Evolutionary conservation across 1,140 invertebrate genomes (phyloP).

Genomic region (Anastatus disparis): DNA sequence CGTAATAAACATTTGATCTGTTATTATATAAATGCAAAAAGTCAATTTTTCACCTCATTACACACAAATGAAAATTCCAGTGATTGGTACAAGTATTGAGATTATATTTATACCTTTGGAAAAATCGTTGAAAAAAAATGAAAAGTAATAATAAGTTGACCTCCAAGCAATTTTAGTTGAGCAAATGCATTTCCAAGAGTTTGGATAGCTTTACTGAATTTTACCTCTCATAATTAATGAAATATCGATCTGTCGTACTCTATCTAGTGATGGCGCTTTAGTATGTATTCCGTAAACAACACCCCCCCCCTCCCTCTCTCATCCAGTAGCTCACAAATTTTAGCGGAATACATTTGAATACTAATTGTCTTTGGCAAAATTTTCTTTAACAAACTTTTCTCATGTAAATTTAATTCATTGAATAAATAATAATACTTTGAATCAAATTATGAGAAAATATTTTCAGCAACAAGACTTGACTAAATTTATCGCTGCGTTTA

Average conservation of each 20-base stretch:
- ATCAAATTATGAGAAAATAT: neutral
- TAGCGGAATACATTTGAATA: slow-evolving; percentile 1
- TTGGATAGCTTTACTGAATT: neutral
- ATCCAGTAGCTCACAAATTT: neutral
- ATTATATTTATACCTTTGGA: too few relatives aligned
- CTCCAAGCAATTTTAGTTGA: too few relatives aligned
- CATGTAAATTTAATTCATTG: neutral
- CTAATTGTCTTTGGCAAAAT: neutral
- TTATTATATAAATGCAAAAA: neutral
- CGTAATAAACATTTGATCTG: too few relatives aligned
- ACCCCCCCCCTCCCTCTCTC: too few relatives aligned
- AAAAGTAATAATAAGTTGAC: too few relatives aligned
- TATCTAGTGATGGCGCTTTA: neutral
- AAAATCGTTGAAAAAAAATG: too few relatives aligned
- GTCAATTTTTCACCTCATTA: neutral
- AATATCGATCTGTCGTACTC: neutral
- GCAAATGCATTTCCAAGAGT: too few relatives aligned
- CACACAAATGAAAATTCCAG: neutral
- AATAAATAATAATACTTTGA: neutral
- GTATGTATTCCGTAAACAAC: too few relatives aligned
- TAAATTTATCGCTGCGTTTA: neutral
- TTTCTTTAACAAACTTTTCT: neutral
- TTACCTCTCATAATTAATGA: neutral
- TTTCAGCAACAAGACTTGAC: neutral
- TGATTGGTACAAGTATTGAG: neutral